These are phyloP conservation scores for Drosophila sturtevanti DNA, from an alignment of 1,140 invertebrate species.

Conservation along the genomic window DNA sequence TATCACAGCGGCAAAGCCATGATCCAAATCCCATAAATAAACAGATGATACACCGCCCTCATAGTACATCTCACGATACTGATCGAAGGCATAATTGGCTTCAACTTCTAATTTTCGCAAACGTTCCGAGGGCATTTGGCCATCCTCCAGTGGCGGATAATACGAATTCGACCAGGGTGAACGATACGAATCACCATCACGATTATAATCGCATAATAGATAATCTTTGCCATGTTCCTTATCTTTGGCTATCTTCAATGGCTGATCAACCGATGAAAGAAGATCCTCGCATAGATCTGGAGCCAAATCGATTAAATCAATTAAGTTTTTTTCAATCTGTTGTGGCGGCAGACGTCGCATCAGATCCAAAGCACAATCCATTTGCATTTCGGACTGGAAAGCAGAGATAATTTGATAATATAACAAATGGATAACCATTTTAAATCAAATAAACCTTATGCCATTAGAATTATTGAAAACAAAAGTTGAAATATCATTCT, in stretches of 20 bases:
- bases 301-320: conserved; percentile 98
- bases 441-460: too few relatives aligned
- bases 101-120: conserved; percentile 98
- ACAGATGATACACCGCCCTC: conserved; percentile 99
- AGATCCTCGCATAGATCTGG: conserved; percentile 98
- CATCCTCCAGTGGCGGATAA: conserved; percentile 98
- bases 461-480: too few relatives aligned
- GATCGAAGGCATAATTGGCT: conserved; percentile 99
- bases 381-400: conserved; percentile 96
- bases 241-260: conserved; percentile 98
- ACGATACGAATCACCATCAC: conserved; percentile 99
- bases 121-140: conserved; percentile 98
- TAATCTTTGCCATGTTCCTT: conserved; percentile 98
- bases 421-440: too few relatives aligned
- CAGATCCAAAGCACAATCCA: conserved; percentile 99
- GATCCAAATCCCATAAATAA: conserved; percentile 99
- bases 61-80: conserved; percentile 99
- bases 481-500: too few relatives aligned
- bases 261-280: conserved; percentile 98
- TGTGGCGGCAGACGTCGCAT: conserved; percentile 99
- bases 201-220: conserved; percentile 99
- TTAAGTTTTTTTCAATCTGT: conserved; percentile 99
- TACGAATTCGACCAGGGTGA: conserved; percentile 99
- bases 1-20: conserved; percentile 99
- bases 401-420: not conserved